Evolutionary conservation across 2,113 vertebrate species (phyloP).

Genomic region (Larimichthys polyactis): DNA sequence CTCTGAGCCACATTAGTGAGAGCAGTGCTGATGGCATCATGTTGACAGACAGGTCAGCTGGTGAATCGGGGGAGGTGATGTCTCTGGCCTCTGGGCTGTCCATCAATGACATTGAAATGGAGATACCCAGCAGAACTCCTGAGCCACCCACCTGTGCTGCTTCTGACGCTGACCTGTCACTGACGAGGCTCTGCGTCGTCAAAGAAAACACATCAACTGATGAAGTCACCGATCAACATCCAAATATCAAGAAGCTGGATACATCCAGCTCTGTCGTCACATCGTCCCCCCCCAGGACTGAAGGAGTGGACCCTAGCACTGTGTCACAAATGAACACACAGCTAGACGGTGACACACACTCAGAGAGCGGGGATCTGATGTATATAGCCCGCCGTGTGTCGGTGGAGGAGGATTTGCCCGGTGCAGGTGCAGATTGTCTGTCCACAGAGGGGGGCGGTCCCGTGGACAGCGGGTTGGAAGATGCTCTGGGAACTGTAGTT

Average conservation of each 20-base stretch:
- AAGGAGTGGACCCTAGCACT: not conserved
- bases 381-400: conserved; percentile 53
- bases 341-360: not conserved
- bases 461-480: conserved; percentile 86
- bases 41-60: conserved; percentile 58
- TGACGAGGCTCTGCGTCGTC: not conserved
- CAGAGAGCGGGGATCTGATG: conserved; percentile 38
- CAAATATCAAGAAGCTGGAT: not conserved
- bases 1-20: conserved; percentile 97
- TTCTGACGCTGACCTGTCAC: conserved; percentile 1
- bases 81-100: conserved; percentile 58
- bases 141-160: conserved; percentile 3
- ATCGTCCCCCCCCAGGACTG: not conserved
- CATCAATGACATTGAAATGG: conserved; percentile 68
- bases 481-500: conserved; percentile 86
- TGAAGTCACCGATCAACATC: not conserved
- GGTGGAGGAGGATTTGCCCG: conserved; percentile 68
- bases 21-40: conserved; percentile 85
- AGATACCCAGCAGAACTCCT: conserved; percentile 35
- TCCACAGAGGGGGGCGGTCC: not conserved
- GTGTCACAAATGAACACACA: conserved; percentile 8
- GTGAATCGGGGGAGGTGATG: conserved; percentile 52
- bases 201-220: not conserved
- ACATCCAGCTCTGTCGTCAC: not conserved
- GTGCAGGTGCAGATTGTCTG: conserved; percentile 17